These are phyloP conservation scores for Cyprinodon tularosa DNA, from an alignment of 2,113 vertebrate species.

Conservation along the genomic window DNA sequence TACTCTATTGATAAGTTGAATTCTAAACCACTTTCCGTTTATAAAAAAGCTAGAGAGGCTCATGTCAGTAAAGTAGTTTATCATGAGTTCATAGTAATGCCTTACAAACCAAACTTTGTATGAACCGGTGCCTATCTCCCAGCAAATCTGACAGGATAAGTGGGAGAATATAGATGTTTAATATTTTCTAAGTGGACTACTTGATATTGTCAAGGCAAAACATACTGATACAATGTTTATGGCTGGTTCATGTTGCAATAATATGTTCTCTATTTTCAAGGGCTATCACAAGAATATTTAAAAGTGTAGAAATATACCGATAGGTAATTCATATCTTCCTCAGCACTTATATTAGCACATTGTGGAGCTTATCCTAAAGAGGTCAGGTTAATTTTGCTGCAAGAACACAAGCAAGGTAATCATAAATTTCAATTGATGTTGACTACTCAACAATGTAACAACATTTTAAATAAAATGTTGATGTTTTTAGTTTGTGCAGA, in stretches of 20 bases:
- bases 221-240: too few species aligned
- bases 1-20: too few species aligned
- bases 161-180: too few species aligned
- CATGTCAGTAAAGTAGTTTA: too few species aligned
- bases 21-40: too few species aligned
- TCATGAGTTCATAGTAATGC: too few species aligned
- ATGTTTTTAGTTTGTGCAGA: slow-evolving; percentile 25
- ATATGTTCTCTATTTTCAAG: background rate
- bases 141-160: too few species aligned
- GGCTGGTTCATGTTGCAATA: background rate
- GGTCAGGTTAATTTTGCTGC: slow-evolving; percentile 35
- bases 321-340: background rate
- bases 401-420: slow-evolving; percentile 50
- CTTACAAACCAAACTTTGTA: too few species aligned
- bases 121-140: too few species aligned
- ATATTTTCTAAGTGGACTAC: background rate
- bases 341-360: background rate
- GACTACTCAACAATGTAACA: slow-evolving; percentile 37
- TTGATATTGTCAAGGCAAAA: background rate
- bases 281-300: too few species aligned
- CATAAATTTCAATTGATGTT: background rate
- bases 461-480: slow-evolving; percentile 25
- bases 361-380: slow-evolving; percentile 42
- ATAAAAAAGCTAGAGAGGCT: too few species aligned
- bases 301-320: too few species aligned